phyloP scores from a whole-genome alignment of 2,113 vertebrate species.

The Bubo blakistoni region DNA sequence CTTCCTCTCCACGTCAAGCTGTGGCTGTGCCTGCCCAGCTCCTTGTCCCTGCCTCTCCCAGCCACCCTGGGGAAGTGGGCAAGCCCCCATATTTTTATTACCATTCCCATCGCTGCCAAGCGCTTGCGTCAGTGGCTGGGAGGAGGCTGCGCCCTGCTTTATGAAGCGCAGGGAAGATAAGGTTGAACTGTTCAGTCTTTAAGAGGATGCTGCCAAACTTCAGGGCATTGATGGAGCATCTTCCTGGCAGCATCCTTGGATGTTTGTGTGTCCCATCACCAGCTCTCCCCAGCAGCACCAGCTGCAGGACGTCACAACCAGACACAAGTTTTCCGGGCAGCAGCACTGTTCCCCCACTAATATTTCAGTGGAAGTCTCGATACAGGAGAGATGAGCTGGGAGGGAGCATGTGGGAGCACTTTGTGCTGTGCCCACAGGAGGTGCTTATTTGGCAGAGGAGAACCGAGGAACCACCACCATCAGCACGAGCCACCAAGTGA shows the following conservation, averaged over 20 bases:
- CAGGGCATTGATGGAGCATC: background rate
- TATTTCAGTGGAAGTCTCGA: background rate
- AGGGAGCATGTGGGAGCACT: background rate
- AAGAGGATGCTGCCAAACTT: conserved; percentile 7
- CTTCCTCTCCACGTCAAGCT: background rate
- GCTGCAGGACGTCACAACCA: background rate
- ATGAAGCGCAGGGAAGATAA: background rate
- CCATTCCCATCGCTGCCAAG: background rate
- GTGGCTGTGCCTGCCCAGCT: background rate
- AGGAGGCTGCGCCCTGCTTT: background rate
- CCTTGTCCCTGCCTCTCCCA: background rate
- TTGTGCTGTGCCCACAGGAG: background rate
- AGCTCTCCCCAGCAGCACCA: background rate
- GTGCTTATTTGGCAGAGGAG: background rate
- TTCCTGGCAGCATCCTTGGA: background rate
- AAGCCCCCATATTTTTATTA: background rate
- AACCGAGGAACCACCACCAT: rapidly evolving
- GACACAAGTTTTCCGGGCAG: background rate
- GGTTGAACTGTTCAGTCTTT: background rate
- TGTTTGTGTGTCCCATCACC: background rate
- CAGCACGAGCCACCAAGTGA: background rate
- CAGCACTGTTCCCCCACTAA: background rate
- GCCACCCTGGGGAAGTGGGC: background rate
- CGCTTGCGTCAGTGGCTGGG: background rate
- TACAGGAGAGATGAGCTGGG: too few species aligned